These are phyloP conservation scores for Corella eumyota DNA, from an alignment of 23 tunicate genomes.

Conservation along the genomic window DNA sequence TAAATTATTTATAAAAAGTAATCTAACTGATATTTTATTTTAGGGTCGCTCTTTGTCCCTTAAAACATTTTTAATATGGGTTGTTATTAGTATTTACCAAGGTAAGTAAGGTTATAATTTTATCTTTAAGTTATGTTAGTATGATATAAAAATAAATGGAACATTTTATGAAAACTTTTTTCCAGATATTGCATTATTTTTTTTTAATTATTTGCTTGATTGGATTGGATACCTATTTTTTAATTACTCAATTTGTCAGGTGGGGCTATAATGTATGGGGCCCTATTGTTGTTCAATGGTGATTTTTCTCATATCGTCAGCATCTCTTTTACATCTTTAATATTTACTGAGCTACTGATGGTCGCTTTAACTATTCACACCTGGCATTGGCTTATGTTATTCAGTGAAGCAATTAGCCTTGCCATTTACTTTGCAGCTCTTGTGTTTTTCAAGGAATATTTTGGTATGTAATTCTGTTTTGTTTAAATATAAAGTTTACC, in stretches of 20 bases:
- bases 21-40: background rate
- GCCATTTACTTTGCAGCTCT: slow-evolving; percentile 53
- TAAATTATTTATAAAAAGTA: background rate
- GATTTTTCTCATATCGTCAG: slow-evolving; percentile 72
- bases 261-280: slow-evolving; percentile 85
- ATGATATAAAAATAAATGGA: background rate
- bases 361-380: slow-evolving; percentile 84
- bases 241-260: slow-evolving; percentile 13
- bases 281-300: slow-evolving; percentile 61
- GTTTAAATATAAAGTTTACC: background rate
- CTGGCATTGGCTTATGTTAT: slow-evolving; percentile 91
- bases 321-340: slow-evolving; percentile 86
- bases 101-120: slow-evolving; percentile 34
- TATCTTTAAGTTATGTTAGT: background rate
- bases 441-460: slow-evolving; percentile 41
- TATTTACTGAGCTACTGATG: slow-evolving; percentile 82
- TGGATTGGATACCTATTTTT: background rate
- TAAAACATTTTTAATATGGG: slow-evolving; percentile 87
- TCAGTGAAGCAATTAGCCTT: slow-evolving; percentile 45
- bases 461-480: slow-evolving; percentile 40
- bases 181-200: background rate
- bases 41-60: slow-evolving; percentile 74
- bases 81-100: slow-evolving; percentile 83
- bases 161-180: background rate
- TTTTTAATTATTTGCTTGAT: no score